A percentile compares a stretch with the other conserved stretches of the same genome.
Evolutionary conservation across 1,140 invertebrate species (phyloP).

Genomic region (Ctenoplectra terminalis): DNA sequence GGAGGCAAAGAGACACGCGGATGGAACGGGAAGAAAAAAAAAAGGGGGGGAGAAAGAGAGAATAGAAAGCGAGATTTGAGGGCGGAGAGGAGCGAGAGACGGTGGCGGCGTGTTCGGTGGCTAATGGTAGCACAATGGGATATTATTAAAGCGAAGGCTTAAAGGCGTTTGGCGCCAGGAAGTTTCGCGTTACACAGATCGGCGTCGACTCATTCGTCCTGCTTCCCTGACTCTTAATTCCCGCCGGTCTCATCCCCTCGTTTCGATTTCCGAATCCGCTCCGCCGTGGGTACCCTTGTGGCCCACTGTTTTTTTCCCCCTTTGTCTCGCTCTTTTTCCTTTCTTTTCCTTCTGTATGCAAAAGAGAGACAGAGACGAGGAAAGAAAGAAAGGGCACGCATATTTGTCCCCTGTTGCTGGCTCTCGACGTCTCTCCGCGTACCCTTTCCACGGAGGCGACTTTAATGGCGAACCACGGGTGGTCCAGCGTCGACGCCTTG

Average conservation of each 20-base stretch:
- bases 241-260: conserved; percentile 29
- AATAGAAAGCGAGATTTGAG: neutral
- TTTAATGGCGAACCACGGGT: conserved; percentile 79
- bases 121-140: conserved; percentile 81
- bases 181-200: conserved; percentile 79
- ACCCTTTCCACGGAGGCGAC: conserved; percentile 56
- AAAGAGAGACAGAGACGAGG: neutral
- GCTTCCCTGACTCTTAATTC: conserved; percentile 63
- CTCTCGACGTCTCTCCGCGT: neutral
- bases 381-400: neutral
- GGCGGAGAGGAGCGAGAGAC: neutral
- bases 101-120: conserved; percentile 65
- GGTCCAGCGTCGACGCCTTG: conserved; percentile 74
- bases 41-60: neutral
- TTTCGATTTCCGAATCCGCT: conserved; percentile 54
- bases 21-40: neutral
- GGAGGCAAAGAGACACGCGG: neutral
- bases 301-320: neutral
- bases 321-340: neutral
- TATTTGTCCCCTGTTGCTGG: conserved; percentile 10
- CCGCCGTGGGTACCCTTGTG: conserved; percentile 11
- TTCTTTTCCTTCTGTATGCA: too few species aligned
- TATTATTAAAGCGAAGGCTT: conserved; percentile 78
- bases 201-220: conserved; percentile 26
- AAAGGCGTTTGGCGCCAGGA: conserved; percentile 76